Base-by-base conservation (phyloP, 1,140 invertebrate species). In the Halyomorpha halys region DNA sequence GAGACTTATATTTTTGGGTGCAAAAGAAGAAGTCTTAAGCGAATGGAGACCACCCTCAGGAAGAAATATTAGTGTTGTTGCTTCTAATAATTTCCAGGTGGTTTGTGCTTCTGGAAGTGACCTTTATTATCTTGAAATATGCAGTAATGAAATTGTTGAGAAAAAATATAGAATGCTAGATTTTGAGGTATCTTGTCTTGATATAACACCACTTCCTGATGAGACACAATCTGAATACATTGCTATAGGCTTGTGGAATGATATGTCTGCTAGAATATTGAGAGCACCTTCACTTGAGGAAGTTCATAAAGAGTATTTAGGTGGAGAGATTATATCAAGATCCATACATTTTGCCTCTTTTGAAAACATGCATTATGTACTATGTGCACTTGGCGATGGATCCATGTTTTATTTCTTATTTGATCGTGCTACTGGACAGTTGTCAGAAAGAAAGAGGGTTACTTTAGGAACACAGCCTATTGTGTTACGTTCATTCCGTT, bases 381-480 rank as follows among this genome's bases (percentile, higher is more conserved):
- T 96, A 15, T 93, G 90, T 73, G 95, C 96, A 2, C 77, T 99
- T 11, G 97, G 96, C 21, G 97, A 99, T 78, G 97, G 97, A 6
- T 94, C 94, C 23, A 88, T 99, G 80, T 96, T 93, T 75, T 99
- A 99, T 76, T 99, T 97, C 73, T 84, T 82, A 14, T 76, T 97
- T 62, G 85, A 91, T 69, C 83, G 82, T 68, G 73, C 82, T 21
- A 83, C 79, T 47, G 90, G 91, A 3, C 74, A 76, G 11, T 75
- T 95, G 6, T 79, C 81, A 3, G 91, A 94, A 67, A 90, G 87
- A 71, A 95, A 95, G 72, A 90, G 90, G 73, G 90, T 98, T 16
- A 97, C 94, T 0, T 78, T 99, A 5, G 97, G 96, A 34, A 99
- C 96, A 0, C 95, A 98, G 74, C 96, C 97, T 4, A 98, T 94